Conservation (phyloP, 2,888 invertebrate genomes). For the Ptilodon capucinus region DNA sequence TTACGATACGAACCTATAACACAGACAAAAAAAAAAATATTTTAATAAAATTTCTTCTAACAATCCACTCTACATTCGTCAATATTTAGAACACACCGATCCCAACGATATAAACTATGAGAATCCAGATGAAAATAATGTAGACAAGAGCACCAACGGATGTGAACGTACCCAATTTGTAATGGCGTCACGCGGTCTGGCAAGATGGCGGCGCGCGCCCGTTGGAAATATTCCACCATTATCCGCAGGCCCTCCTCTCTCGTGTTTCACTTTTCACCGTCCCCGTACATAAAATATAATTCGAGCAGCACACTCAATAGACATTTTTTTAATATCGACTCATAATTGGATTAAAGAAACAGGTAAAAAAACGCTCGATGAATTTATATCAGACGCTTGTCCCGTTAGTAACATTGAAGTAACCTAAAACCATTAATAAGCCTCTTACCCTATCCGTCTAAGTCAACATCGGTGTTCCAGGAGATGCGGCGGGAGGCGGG, state of each 20-base stretch:
- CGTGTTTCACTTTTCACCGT: slow-evolving; percentile 48
- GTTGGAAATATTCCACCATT: slow-evolving; percentile 57
- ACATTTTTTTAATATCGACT: slow-evolving; percentile 18
- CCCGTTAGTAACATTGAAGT: slow-evolving; percentile 61
- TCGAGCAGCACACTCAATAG: slow-evolving; percentile 27
- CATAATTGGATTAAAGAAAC: slow-evolving; percentile 5
- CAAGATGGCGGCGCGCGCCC: slow-evolving; percentile 66
- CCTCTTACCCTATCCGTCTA: slow-evolving; percentile 82
- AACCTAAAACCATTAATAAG: slow-evolving; percentile 82
- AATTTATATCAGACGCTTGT: slow-evolving; percentile 31
- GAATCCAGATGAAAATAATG: slow-evolving; percentile 43
- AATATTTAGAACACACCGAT: not conserved
- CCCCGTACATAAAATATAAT: slow-evolving; percentile 33
- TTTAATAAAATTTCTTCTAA: slow-evolving; percentile 2
- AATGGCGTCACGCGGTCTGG: slow-evolving; percentile 81
- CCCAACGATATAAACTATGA: slow-evolving; percentile 16
- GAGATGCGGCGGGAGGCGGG: slow-evolving; percentile 59
- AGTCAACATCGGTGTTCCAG: slow-evolving; percentile 79
- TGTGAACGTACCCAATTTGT: slow-evolving; percentile 63
- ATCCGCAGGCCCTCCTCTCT: slow-evolving; percentile 52
- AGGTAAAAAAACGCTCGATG: slow-evolving; percentile 13
- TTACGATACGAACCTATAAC: slow-evolving; percentile 23
- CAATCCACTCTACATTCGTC: not conserved
- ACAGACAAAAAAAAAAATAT: slow-evolving; percentile 23
- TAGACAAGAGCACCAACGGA: slow-evolving; percentile 35